Conservation (phyloP, 2,888 invertebrate genomes). For the Ichneumon xanthorius region DNA sequence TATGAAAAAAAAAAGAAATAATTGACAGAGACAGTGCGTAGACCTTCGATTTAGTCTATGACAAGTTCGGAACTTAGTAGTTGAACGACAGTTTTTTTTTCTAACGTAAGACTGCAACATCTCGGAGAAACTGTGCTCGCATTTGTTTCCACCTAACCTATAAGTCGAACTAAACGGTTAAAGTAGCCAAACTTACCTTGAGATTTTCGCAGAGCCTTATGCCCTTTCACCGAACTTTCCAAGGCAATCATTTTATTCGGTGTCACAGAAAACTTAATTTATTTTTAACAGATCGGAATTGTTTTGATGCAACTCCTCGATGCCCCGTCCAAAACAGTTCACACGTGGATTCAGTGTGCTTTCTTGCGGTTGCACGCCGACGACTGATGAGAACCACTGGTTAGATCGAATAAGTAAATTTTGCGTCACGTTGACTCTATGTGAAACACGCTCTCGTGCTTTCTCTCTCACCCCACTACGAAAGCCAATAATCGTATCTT, state of each 20-base stretch:
- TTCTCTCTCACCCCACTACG: no score
- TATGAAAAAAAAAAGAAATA: neutral
- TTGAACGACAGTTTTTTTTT: neutral
- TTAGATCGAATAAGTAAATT: no score
- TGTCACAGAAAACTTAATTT: neutral
- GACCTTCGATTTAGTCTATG: neutral
- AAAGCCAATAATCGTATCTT: no score
- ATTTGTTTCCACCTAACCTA: neutral
- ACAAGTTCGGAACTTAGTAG: neutral
- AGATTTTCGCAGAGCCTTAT: conserved; percentile 10
- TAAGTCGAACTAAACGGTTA: neutral
- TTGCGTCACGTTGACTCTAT: no score
- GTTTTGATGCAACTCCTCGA: neutral
- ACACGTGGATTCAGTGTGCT: neutral
- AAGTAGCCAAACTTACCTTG: conserved; percentile 20
- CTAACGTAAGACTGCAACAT: neutral
- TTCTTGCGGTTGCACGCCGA: neutral
- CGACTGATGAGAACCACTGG: neutral
- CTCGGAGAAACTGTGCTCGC: neutral
- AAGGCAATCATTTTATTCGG: conserved; percentile 37
- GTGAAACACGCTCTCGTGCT: no score
- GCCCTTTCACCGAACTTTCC: conserved; percentile 13
- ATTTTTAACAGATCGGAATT: neutral
- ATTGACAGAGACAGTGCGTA: no score
- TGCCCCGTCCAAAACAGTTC: neutral